Evolutionary conservation across 2,888 invertebrate genomes (phyloP), one percentile per base, ranked within the genome.

Genomic region (Tryphoninae sp.): DNA sequence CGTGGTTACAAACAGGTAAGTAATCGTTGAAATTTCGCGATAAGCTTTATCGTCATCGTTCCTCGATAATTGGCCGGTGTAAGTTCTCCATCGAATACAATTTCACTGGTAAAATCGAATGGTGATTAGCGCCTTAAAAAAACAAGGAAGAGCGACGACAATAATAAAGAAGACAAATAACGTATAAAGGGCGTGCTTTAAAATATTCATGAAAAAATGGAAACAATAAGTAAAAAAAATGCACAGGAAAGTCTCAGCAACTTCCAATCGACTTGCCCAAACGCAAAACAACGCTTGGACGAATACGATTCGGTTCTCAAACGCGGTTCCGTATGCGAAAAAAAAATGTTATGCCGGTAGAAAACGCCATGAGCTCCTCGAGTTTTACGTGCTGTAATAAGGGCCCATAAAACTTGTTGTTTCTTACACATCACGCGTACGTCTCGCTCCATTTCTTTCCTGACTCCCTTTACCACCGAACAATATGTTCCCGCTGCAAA

Each of bases 351-450:
- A 74, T 74, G n/a, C 33, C 49, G n/a, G 23, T 58, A 6, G 19
- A 73, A 23, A 65, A 23, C 11, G 42, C 11, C 45, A 13, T 0
- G 13, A 45, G 64, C 4, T 16, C 33, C 40, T 33, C 16, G 11
- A 65, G 55, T 58, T 74, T 74, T 45, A 65, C 74, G 65, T 13
- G 51, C 74, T 58, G 58, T 64, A 55, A 65, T 65, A 74, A 58
- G 65, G 74, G 40, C 23, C 7, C 64, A 40, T 55, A 65, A 74
- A 62, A 33, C 13, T 33, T 19, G 16, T 58, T 16, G n/a, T 61
- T 33, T 22, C 19, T n/a, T 22, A 33, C 33, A 33, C 33, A 33
- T 33, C 33, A 4, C 45, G 45, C 45, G 45, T 45, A 13, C 9
- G 45, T 45, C 7, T 45, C 33, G 33, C 6, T 33, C 3, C 33